Conservation (phyloP, 2,888 invertebrate genomes). For the Sarcophaga subvicina region DNA sequence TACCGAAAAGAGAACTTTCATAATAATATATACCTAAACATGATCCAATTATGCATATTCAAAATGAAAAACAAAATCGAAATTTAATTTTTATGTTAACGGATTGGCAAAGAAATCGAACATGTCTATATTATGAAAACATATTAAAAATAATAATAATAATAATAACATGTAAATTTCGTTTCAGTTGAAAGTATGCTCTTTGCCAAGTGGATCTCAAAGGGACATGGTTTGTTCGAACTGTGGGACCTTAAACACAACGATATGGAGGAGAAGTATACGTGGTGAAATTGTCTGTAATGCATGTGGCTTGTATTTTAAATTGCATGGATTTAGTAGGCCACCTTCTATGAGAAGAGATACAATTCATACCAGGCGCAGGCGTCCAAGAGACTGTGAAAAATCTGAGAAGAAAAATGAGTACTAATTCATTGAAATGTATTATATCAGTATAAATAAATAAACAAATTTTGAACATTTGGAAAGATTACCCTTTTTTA, state of each 20-base stretch:
- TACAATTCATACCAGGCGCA: slow-evolving; percentile 96
- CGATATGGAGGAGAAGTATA: slow-evolving; percentile 97
- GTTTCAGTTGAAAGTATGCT: slow-evolving; percentile 71
- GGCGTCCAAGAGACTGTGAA: slow-evolving; percentile 91
- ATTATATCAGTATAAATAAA: background rate
- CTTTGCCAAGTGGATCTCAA: slow-evolving; percentile 74
- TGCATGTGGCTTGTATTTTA: slow-evolving; percentile 98
- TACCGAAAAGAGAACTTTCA: too few species aligned
- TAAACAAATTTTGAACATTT: too few species aligned
- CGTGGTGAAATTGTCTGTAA: slow-evolving; percentile 99
- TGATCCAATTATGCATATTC: too few species aligned
- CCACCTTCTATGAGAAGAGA: slow-evolving; percentile 98
- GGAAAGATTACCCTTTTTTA: too few species aligned
- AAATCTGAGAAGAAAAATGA: slow-evolving; percentile 83
- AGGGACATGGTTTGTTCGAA: slow-evolving; percentile 95
- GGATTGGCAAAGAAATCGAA: too few species aligned
- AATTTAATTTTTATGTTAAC: too few species aligned
- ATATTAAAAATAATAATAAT: background rate
- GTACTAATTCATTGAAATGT: slow-evolving; percentile 29
- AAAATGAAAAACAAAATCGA: too few species aligned
- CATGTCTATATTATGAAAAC: background rate
- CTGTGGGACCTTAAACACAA: slow-evolving; percentile 98
- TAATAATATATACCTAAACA: too few species aligned
- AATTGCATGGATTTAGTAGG: slow-evolving; percentile 96
- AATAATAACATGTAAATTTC: background rate